These are phyloP conservation scores for Sakesphorus luctuosus DNA, from an alignment of 2,113 vertebrate genomes.

Conservation along the genomic window DNA sequence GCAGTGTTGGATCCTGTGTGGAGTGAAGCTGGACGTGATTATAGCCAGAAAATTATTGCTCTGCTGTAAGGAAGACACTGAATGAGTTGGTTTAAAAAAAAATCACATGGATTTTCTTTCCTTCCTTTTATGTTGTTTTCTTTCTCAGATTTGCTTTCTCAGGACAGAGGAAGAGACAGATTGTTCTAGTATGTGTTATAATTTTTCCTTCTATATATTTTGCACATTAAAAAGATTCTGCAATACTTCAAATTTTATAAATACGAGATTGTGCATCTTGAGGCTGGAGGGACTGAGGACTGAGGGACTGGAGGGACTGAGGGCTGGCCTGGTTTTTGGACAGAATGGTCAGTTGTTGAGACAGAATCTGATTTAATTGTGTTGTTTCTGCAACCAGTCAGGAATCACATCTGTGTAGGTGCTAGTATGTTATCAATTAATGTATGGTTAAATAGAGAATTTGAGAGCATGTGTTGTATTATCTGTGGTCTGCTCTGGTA, in stretches of 20 bases:
- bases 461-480: background rate
- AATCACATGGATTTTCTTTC: background rate
- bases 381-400: background rate
- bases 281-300: too few species aligned
- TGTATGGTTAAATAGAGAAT: background rate
- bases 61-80: background rate
- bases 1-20: background rate
- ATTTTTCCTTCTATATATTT: background rate
- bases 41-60: background rate
- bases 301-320: background rate
- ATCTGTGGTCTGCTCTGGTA: constrained; percentile 5
- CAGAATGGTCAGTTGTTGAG: accelerated
- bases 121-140: background rate
- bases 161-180: background rate
- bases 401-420: background rate
- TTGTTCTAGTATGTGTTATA: background rate
- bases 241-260: background rate
- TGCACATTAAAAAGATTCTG: background rate
- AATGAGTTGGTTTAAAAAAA: background rate
- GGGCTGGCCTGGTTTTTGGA: background rate
- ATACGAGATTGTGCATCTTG: background rate
- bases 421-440: constrained; percentile 2
- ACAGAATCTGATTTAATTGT: background rate
- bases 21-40: background rate
- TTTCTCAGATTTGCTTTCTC: background rate